These are phyloP conservation scores for Spermophilus dauricus DNA, from an alignment of 2,113 vertebrate genomes.

Conservation along the genomic window DNA sequence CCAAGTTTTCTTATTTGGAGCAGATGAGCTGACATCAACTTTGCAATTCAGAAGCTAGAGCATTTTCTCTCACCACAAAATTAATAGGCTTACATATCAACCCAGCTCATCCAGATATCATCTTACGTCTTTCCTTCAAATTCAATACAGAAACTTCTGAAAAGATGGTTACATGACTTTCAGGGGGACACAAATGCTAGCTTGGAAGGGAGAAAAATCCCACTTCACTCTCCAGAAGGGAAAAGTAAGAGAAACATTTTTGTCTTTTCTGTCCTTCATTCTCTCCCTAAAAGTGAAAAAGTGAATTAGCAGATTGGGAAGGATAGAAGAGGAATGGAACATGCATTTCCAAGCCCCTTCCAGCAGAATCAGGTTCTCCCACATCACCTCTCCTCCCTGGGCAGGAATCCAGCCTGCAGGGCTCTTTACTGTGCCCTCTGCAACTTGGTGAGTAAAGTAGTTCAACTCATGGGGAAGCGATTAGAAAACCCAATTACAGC, in stretches of 20 bases:
- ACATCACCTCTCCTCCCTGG: accelerated
- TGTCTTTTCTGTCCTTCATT: not conserved
- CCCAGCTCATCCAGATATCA: not conserved
- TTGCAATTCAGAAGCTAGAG: not conserved
- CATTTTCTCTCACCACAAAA: not conserved
- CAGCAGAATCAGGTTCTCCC: not conserved
- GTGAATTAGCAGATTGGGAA: not conserved
- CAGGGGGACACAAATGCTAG: not conserved
- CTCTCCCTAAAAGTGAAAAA: not conserved
- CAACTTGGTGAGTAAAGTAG: not conserved
- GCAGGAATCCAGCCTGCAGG: not conserved
- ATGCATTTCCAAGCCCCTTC: accelerated
- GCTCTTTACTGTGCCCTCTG: not conserved
- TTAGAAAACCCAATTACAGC: not conserved
- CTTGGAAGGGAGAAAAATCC: not conserved
- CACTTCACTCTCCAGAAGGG: not conserved
- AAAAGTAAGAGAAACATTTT: not conserved
- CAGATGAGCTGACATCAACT: not conserved
- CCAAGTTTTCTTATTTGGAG: not conserved
- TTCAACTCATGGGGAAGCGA: not conserved
- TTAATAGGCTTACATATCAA: not conserved
- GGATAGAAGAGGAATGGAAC: not conserved
- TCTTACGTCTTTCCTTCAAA: conserved; percentile 6
- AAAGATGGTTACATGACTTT: not conserved
- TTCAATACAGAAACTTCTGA: not conserved